Evolutionary conservation across 2,797 vertebrate genomes (phyloP), one percentile per base, ranked within the genome.

Genomic region (Pantherophis vulpinus): DNA sequence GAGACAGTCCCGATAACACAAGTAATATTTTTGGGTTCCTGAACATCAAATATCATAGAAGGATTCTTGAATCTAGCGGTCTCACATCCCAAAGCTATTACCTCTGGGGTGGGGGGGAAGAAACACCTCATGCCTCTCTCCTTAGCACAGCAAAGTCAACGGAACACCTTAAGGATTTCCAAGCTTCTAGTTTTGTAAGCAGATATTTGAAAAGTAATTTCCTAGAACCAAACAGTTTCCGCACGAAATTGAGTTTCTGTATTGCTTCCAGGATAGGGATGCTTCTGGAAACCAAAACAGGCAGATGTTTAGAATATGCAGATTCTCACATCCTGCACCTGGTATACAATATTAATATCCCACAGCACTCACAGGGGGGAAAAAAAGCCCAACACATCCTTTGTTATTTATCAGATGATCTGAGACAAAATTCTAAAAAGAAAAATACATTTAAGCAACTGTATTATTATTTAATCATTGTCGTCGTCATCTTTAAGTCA

Each of bases 281-380:
- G 27, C 27, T 86, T 51, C 23, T 61, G 66, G 89, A 89, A 89
- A 89, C 20, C 1, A 8, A 83, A 56, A 9, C 16, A 56, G 70
- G 29, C 27, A 91, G 83, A 32, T 13, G 29, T 42, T 91, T 13
- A 63, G 2, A 7, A 29, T 74, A 59, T 83, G 29, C 2, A 37
- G 42, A 59, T 86, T 86, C 16, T 54, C 47, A 63, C 58, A 51
- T 54, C 29, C 59, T 37, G 47, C 42, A 91, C 59, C 27, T 87
- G 79, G 59, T 25, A 37, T 25, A 55, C 86, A 87, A 55, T 91
- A 18, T 32, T 47, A 91, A 8, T 32, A 60, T 3, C 18, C 59
- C 60, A 37, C 10, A 58, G 55, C 27, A n/a, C 1, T 74, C 32
- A 47, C 42, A 25, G 3, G 0, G 0, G 4, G 0, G 5, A 0